Conservation (phyloP, 2,797 vertebrate species). For the Mallotus villosus region DNA sequence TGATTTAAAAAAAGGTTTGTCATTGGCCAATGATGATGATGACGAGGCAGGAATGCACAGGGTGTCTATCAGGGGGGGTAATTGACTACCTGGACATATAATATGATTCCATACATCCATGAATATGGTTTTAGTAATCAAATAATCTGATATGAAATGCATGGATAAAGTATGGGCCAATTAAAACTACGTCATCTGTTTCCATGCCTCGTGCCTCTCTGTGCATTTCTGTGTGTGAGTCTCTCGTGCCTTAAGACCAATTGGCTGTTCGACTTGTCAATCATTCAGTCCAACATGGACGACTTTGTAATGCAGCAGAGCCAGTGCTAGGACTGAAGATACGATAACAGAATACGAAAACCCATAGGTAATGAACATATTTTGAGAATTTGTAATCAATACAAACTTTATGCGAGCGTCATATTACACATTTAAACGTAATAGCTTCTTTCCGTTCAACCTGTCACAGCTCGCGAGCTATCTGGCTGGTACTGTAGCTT, state of each 20-base stretch:
- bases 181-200: conserved; percentile 13
- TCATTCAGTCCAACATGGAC: conserved; percentile 12
- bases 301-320: conserved; percentile 9
- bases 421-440: background rate
- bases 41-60: background rate
- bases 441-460: background rate
- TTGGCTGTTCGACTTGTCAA: conserved; percentile 1
- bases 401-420: background rate
- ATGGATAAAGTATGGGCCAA: background rate
- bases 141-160: background rate
- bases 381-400: background rate
- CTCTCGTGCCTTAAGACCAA: background rate
- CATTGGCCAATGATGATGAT: background rate
- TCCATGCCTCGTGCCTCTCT: background rate
- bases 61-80: background rate
- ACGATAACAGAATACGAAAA: conserved; percentile 1
- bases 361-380: background rate
- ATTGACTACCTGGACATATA: background rate
- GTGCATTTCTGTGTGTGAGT: background rate
- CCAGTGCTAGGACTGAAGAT: background rate
- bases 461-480: background rate
- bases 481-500: background rate
- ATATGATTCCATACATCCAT: too few relatives aligned
- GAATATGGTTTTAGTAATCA: background rate
- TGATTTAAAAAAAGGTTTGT: background rate